Evolutionary conservation across 2,888 invertebrate species (phyloP).

Genomic region (Nineta flava): DNA sequence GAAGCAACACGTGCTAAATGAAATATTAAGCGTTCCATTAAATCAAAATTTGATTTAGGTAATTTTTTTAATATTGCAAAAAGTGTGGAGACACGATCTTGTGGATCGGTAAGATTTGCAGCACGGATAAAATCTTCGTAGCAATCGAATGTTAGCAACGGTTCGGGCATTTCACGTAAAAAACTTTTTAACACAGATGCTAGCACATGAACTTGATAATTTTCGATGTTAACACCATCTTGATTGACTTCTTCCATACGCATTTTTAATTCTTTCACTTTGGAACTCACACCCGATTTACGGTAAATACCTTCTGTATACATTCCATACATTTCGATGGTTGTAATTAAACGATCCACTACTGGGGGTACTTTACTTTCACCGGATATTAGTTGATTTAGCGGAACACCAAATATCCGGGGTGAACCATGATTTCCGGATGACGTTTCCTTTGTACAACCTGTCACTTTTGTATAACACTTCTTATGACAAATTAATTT

Average conservation of each 20-base stretch:
- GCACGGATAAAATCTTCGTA: constrained; percentile 90
- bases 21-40: constrained; percentile 83
- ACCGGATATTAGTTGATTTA: constrained; percentile 53
- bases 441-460: constrained; percentile 36
- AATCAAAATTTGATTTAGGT: constrained; percentile 75
- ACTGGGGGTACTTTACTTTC: constrained; percentile 75
- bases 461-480: constrained; percentile 62
- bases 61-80: constrained; percentile 78
- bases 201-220: constrained; percentile 77
- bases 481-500: constrained; percentile 89
- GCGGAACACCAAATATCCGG: constrained; percentile 68
- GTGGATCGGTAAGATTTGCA: constrained; percentile 65
- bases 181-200: constrained; percentile 80
- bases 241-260: constrained; percentile 60
- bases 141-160: constrained; percentile 79
- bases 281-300: constrained; percentile 76
- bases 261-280: constrained; percentile 59
- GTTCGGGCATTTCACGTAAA: constrained; percentile 86
- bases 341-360: constrained; percentile 72
- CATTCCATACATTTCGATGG: constrained; percentile 81
- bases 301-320: constrained; percentile 89
- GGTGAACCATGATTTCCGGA: constrained; percentile 22
- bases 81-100: constrained; percentile 67
- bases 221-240: constrained; percentile 54
- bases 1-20: constrained; percentile 80